phyloP scores from a whole-genome alignment of 1,140 invertebrate species.

The Anadara kagoshimensis region DNA sequence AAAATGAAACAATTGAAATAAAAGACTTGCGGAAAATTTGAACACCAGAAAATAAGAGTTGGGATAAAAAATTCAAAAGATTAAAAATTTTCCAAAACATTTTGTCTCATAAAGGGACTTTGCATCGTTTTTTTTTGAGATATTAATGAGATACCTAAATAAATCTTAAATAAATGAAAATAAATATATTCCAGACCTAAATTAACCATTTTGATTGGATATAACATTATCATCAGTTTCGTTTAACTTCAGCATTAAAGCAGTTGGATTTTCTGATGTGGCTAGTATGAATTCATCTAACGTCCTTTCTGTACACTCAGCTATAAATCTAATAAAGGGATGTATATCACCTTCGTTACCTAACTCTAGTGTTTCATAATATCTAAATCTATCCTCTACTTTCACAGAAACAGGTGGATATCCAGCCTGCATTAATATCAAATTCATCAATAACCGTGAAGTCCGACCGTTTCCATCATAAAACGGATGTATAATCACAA shows the following conservation, averaged over 20 bases:
- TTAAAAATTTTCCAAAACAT: no score
- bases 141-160: no score
- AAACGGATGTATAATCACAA: constrained; percentile 92
- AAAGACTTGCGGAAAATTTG: no score
- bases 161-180: no score
- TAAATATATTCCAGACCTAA: no score
- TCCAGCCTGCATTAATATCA: constrained; percentile 97
- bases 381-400: constrained; percentile 86
- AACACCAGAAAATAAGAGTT: no score
- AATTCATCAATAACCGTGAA: constrained; percentile 95
- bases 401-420: constrained; percentile 96
- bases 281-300: constrained; percentile 85
- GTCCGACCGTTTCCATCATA: constrained; percentile 93
- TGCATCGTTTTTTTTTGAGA: no score
- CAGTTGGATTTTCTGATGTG: constrained; percentile 50
- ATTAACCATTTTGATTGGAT: neutral
- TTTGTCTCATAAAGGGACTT: no score
- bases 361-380: constrained; percentile 89
- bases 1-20: no score
- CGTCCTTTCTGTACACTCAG: constrained; percentile 93
- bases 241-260: constrained; percentile 17
- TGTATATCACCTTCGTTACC: constrained; percentile 83
- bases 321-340: constrained; percentile 96
- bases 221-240: constrained; percentile 31
- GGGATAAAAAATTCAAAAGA: no score